These are phyloP conservation scores for Sthenelais limicola DNA, from an alignment of 2,888 invertebrate genomes.

Conservation along the genomic window DNA sequence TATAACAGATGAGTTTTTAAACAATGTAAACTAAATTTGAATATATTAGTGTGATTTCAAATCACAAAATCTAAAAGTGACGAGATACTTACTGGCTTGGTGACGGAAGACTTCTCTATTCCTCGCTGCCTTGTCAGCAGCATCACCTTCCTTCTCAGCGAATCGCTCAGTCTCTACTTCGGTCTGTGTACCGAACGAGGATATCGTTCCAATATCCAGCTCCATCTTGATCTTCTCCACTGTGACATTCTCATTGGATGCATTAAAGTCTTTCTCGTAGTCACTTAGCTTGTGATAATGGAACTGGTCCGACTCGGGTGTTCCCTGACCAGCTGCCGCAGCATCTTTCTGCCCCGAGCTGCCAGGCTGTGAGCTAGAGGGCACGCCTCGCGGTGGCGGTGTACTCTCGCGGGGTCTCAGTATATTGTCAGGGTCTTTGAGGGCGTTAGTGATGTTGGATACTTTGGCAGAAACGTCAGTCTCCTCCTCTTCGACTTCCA, in stretches of 20 bases:
- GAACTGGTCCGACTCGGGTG: conserved; percentile 43
- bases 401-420: conserved; percentile 14
- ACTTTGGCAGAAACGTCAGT: neutral
- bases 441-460: neutral
- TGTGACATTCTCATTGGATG: conserved; percentile 56
- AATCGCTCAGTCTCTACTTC: conserved; percentile 15
- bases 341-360: no score
- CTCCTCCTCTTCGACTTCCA: neutral
- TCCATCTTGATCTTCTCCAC: conserved; percentile 59
- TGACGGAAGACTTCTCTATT: conserved; percentile 29
- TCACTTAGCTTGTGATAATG: conserved; percentile 40
- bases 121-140: conserved; percentile 10
- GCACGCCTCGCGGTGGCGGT: neutral
- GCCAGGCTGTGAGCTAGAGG: no score
- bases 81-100: conserved; percentile 19
- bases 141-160: neutral
- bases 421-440: conserved; percentile 28
- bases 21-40: no score
- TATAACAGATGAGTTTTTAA: no score
- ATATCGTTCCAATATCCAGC: conserved; percentile 55
- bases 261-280: conserved; percentile 51
- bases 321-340: no score
- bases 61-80: no score
- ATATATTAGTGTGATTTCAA: no score
- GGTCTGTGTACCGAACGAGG: neutral